phyloP scores from a whole-genome alignment of 2,888 invertebrate genomes.

The Tanypteryx hageni region DNA sequence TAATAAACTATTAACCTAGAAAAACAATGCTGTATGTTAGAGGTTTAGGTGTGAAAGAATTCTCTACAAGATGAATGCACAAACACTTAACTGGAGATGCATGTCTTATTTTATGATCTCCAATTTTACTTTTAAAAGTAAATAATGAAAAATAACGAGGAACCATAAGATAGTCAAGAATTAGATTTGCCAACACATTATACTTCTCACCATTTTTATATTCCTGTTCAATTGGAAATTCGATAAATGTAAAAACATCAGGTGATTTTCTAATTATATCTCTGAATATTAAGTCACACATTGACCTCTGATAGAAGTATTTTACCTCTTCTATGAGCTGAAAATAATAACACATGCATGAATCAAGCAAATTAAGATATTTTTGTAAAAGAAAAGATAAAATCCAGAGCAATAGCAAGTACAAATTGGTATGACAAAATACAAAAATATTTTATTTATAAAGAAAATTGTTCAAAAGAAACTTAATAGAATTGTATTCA shows the following conservation, averaged over 20 bases:
- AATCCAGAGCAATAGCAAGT: too few relatives aligned
- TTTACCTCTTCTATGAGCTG: conserved; percentile 15
- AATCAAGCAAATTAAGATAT: neutral
- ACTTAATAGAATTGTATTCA: neutral
- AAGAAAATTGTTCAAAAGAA: neutral
- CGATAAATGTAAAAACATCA: neutral
- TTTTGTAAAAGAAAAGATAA: neutral
- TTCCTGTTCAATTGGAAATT: neutral
- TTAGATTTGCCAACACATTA: neutral
- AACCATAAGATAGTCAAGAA: too few relatives aligned
- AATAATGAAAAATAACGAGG: too few relatives aligned
- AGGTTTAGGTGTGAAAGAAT: too few relatives aligned
- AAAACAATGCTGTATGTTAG: too few relatives aligned
- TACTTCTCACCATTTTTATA: neutral
- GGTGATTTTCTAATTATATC: conserved; percentile 3
- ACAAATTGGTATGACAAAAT: too few relatives aligned
- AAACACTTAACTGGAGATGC: too few relatives aligned
- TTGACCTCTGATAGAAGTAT: neutral
- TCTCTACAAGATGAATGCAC: too few relatives aligned
- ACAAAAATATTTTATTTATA: neutral
- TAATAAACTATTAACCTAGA: too few relatives aligned
- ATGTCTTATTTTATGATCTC: too few relatives aligned
- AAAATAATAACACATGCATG: neutral
- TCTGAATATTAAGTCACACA: conserved; percentile 42
- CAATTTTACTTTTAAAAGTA: too few relatives aligned